Evolutionary conservation across 2,888 invertebrate genomes (phyloP), one percentile per base, ranked within the genome.

Genomic region (Dolomedes plantarius): DNA sequence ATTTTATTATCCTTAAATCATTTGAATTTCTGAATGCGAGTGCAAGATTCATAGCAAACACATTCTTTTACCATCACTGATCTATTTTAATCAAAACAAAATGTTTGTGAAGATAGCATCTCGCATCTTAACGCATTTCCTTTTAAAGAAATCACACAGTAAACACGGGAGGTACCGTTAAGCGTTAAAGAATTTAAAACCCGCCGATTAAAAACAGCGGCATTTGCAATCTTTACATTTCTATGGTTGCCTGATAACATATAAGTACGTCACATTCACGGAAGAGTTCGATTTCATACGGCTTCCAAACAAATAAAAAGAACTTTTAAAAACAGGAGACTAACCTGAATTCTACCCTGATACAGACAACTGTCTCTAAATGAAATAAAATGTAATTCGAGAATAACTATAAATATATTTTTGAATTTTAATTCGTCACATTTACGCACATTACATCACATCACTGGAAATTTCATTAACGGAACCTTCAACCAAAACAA

Each of bases 401-500:
- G 32, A 36, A 6, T 32, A 28, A 27, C n/a, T 67, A n/a, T 27
- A 23, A 31, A 39, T 36, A 23, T 19, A 39, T 68, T 19, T 39
- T 27, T 39, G 23, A 27, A 6, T n/a, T 7, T 27, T 19, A 5
- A 36, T 19, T 39, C 39, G 28, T 19, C n/a, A 9, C 68, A 68
- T 39, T 36, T 7, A 0, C 7, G 68, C 31, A 56, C 23, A 23
- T 23, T 6, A 16, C 1, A 56, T 56, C 56, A 56, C 56, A 56
- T 56, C 7, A 56, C 56, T 56, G 2, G 5, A 56, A 3, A 23
- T 16, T 23, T 23, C 0, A 23, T 23, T 6, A 6, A 23, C 3
- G n/a, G n/a, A 67, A 67, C n/a, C 13, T 23, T 72, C 62, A 74
- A 7, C 64, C 64, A 62, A 64, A 74, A 74, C 62, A 39, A 76